Evolutionary conservation across 2,888 invertebrate genomes (phyloP), one percentile per base, ranked within the genome.

Genomic region (Chalcosyrphus nemorum): DNA sequence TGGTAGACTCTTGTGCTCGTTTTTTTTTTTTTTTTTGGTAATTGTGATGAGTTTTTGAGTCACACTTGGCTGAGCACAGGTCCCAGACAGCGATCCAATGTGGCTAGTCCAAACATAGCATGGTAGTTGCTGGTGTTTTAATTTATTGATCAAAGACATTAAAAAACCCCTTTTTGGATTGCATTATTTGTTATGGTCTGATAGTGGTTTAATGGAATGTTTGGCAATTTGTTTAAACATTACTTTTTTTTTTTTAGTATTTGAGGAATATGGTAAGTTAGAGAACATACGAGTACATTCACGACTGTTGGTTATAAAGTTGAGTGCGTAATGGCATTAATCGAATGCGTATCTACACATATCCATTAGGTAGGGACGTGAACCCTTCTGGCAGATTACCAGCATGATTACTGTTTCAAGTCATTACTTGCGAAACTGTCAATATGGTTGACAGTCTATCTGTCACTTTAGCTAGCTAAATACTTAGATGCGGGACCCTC

Each of bases 21-120:
- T 61, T 59, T 50, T 24, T 24, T 24, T 24, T 24, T 27, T 27
- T 43, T 54, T 75, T 71, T 76, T 72, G 61, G 77, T 63, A 74
- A 77, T 68, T 66, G 38, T 63, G 66, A 68, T 82, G 72, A 61
- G 72, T 68, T 68, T n/a, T 47, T 17, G n/a, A 45, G 77, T 72
- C 68, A 82, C 72, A 74, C 72, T 74, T 77, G 77, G 72, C 32
- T 74, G 66, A 56, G 38, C 56, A 29, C 43, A 21, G 72, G 66
- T 68, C 32, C 11, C 45, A 63, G 35, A 47, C 32, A 63, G 11
- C 65, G 32, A 63, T 57, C 24, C 35, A 65, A 54, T 54, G 17
- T 15, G 13, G 38, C 27, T 61, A 21, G 19, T 2, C 29, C n/a
- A n/a, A n/a, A n/a, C n/a, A n/a, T n/a, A n/a, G n/a, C n/a, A n/a